phyloP scores from a whole-genome alignment of 2,888 invertebrate genomes.

The Trachelus stipa region DNA sequence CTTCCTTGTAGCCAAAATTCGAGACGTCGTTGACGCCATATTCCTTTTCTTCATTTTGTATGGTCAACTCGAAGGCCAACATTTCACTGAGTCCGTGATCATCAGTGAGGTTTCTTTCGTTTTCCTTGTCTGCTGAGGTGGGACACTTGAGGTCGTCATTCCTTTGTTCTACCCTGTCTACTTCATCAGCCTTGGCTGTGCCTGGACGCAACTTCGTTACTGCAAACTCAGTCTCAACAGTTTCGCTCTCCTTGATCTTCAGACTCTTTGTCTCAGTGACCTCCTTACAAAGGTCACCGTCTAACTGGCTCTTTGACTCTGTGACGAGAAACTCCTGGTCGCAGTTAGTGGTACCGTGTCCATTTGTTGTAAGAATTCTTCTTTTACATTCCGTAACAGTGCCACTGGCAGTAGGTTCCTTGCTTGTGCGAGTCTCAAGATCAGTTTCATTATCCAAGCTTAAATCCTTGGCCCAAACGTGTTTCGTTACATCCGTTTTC shows the following conservation, averaged over 20 bases:
- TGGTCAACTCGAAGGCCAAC: not conserved
- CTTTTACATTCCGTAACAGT: conserved; percentile 17
- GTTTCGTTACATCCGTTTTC: conserved; percentile 15
- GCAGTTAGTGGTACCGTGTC: conserved; percentile 31
- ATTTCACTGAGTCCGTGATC: not conserved
- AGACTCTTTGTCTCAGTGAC: conserved; percentile 15
- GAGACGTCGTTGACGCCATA: not conserved
- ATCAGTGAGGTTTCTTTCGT: not conserved
- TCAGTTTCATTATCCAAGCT: conserved; percentile 35
- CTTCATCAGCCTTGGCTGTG: not conserved
- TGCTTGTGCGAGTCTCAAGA: conserved; percentile 29
- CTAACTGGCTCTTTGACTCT: conserved; percentile 1
- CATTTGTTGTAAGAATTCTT: conserved; percentile 30
- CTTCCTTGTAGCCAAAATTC: not conserved
- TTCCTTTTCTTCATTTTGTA: not conserved
- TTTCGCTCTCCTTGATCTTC: conserved; percentile 16
- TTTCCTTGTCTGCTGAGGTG: not conserved
- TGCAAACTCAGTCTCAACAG: conserved; percentile 14
- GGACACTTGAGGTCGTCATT: not conserved
- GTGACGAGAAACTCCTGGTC: conserved; percentile 60
- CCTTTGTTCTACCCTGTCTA: not conserved
- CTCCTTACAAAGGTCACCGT: conserved; percentile 16
- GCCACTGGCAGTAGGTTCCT: conserved; percentile 26
- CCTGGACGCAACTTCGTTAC: not conserved
- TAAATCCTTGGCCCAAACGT: conserved; percentile 22